Base-by-base conservation (phyloP, 2,113 vertebrate genomes). In the Excalfactoria chinensis region DNA sequence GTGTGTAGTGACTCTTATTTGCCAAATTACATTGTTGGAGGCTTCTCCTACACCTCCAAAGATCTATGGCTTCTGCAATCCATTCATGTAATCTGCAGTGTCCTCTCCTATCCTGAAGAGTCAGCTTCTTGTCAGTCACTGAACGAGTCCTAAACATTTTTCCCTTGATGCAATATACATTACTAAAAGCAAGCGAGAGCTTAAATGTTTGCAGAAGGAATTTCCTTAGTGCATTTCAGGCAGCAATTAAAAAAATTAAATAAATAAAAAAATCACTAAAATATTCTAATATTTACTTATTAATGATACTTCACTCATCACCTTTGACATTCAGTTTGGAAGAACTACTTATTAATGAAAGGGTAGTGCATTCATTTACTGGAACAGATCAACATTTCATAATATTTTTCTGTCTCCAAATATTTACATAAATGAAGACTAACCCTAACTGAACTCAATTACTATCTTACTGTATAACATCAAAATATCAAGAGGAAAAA, bases 381-480 rank as follows among this genome's bases (percentile, higher is more conserved):
- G 90, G 93, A 95, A 87, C 68, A 83, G 49, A 84, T 76, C 44
- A 93, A 55, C 79, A 71, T 94, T 94, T 96, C 75, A 84, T 46
- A 70, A 79, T 88, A 85, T 92, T 96, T 96, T 88, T 68, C 34
- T 95, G 83, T 88, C 44, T 91, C 67, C 60, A 96, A 97, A 97
- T 97, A 95, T 97, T 97, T 98, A 95, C 79, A 84, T 70, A 90
- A 94, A 91, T 92, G 63, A 90, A 81, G 62, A 43, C 68, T 95
- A 95, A 86, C 43, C 73, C 56, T 83, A 95, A 93, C 9, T 96
- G 90, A 85, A 59, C 91, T 85, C 85, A 84, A 75, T 97, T 68
- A 69, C 51, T 95, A 80, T 84, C 83, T 66, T 86, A 91, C 78
- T 95, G 87, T 97, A 88, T 90, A 96, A 84, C 68, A 95, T 93